A percentile compares a stretch with the other conserved stretches of the same genome.
phyloP scores from a whole-genome alignment of 1,140 invertebrate genomes.

The Platorchestia sp. region DNA sequence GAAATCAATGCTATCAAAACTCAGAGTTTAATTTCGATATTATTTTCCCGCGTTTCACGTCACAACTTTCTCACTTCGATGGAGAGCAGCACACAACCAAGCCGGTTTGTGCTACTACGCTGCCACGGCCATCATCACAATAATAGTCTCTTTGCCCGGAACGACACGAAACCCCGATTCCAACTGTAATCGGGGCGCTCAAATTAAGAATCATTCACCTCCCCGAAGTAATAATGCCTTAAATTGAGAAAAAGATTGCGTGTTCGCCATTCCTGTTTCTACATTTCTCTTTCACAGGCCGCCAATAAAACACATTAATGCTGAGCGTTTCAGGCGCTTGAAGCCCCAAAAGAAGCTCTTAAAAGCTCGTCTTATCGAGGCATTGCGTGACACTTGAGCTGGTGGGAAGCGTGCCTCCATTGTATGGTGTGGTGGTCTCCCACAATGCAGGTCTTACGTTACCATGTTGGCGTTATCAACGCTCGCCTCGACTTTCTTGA shows the following conservation, averaged over 20 bases:
- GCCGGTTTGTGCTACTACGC: neutral
- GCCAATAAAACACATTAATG: neutral
- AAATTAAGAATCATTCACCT: neutral
- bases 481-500: neutral
- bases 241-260: neutral
- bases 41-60: neutral
- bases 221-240: too few relatives aligned
- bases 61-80: neutral
- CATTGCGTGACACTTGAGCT: neutral
- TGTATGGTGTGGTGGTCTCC: neutral
- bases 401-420: slow-evolving; percentile 3
- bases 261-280: neutral
- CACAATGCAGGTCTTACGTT: neutral
- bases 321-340: neutral
- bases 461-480: neutral
- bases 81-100: neutral
- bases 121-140: too few relatives aligned
- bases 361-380: neutral
- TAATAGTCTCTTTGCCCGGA: too few relatives aligned
- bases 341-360: neutral
- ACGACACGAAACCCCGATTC: too few relatives aligned
- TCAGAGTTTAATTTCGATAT: neutral
- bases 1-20: neutral
- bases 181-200: neutral
- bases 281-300: neutral